A percentile compares a stretch with the other conserved stretches of the same genome.
These are phyloP conservation scores for Monarcha castaneiventris DNA, from an alignment of 2,113 vertebrate genomes.

Conservation along the genomic window DNA sequence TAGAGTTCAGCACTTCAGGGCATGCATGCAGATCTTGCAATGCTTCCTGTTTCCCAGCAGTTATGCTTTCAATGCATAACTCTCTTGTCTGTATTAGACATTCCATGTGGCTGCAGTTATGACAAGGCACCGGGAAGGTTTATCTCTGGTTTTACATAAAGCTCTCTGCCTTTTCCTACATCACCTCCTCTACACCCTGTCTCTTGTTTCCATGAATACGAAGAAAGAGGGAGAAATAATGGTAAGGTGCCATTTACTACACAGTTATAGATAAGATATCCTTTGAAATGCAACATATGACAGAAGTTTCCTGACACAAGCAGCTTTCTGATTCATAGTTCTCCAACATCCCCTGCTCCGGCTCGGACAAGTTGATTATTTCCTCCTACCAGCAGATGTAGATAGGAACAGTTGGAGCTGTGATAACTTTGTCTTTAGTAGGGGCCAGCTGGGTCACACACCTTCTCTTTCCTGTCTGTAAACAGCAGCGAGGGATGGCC, in stretches of 20 bases:
- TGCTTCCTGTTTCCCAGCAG: background rate
- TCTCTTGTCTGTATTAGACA: fast-evolving
- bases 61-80: background rate
- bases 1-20: background rate
- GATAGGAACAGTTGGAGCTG: constrained; percentile 11
- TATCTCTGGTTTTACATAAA: background rate
- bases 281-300: background rate
- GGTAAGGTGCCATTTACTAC: background rate
- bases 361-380: background rate
- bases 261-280: background rate
- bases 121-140: fast-evolving
- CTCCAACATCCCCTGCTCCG: background rate
- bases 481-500: background rate
- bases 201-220: background rate
- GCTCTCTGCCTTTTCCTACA: background rate
- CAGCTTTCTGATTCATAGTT: background rate
- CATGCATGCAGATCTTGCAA: background rate
- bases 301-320: background rate
- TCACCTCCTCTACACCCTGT: background rate
- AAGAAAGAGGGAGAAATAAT: background rate
- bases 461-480: background rate
- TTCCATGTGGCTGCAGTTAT: background rate
- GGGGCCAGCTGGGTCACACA: background rate
- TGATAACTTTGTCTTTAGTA: constrained; percentile 12
- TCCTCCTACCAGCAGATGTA: constrained; percentile 10